These are phyloP conservation scores for Synanceia verrucosa DNA, from an alignment of 2,797 vertebrate species.

Conservation along the genomic window DNA sequence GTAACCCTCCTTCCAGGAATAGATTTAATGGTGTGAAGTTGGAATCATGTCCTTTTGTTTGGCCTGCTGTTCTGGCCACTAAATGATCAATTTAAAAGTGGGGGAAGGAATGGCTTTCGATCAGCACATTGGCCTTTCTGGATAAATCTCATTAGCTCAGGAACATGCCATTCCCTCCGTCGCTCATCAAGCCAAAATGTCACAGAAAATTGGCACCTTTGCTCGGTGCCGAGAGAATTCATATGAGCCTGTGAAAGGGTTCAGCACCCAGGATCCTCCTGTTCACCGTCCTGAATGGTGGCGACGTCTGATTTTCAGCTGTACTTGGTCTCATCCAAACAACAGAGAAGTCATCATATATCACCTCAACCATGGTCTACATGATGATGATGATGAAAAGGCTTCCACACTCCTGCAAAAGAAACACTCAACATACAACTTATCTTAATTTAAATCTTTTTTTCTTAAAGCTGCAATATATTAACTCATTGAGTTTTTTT, in stretches of 20 bases:
- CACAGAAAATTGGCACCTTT: slow-evolving; percentile 64
- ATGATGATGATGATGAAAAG: background rate
- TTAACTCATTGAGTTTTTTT: too few relatives aligned
- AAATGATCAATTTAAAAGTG: slow-evolving; percentile 69
- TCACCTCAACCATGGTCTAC: background rate
- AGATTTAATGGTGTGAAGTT: slow-evolving; percentile 20
- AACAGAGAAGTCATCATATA: background rate
- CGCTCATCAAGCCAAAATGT: slow-evolving; percentile 75
- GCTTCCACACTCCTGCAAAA: background rate
- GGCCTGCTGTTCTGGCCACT: slow-evolving; percentile 47
- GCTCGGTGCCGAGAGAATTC: slow-evolving; percentile 53
- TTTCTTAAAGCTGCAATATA: background rate
- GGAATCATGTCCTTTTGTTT: slow-evolving; percentile 37
- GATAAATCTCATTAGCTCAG: slow-evolving; percentile 75
- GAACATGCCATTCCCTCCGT: slow-evolving; percentile 61
- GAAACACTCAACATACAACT: too few relatives aligned
- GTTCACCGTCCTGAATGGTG: background rate
- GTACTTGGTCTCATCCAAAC: background rate
- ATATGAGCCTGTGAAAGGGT: slow-evolving; percentile 33
- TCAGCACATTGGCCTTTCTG: slow-evolving; percentile 77
- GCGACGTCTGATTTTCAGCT: background rate
- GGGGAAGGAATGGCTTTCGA: slow-evolving; percentile 68
- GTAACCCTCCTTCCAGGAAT: background rate
- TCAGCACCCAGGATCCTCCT: slow-evolving; percentile 2
- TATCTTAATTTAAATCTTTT: too few relatives aligned